These are phyloP conservation scores for Tautogolabrus adspersus DNA, from an alignment of 2,113 vertebrate genomes.

Conservation along the genomic window DNA sequence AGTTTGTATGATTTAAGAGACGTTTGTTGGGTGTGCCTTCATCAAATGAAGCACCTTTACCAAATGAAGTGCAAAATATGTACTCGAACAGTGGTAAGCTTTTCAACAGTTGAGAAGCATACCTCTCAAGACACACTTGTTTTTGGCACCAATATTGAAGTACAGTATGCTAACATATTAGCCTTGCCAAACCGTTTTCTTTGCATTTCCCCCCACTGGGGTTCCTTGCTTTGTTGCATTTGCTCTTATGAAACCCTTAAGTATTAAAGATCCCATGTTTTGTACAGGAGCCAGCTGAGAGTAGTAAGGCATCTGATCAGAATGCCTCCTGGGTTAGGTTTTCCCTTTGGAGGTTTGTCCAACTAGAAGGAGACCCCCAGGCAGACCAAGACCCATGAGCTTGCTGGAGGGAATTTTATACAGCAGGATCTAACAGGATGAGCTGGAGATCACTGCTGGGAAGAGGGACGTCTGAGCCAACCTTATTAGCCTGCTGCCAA, in stretches of 20 bases:
- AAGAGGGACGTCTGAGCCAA: background rate
- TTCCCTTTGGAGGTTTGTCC: background rate
- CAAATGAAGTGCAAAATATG: too few species aligned
- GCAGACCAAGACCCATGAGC: background rate
- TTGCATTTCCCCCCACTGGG: background rate
- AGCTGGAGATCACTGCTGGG: background rate
- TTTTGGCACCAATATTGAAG: background rate
- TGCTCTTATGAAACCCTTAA: too few species aligned
- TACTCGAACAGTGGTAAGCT: too few species aligned
- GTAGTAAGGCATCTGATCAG: background rate
- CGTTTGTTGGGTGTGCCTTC: too few species aligned
- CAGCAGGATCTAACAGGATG: background rate
- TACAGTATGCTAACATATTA: background rate
- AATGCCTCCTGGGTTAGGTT: background rate
- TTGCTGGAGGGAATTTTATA: background rate
- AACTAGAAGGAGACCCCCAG: background rate
- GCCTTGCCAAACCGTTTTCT: background rate
- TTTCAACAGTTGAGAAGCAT: too few species aligned
- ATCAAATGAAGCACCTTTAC: too few species aligned
- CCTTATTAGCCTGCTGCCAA: background rate
- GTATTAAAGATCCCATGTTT: background rate
- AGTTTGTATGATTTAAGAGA: too few species aligned
- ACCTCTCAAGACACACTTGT: background rate
- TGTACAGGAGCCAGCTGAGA: background rate
- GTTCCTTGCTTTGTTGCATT: too few species aligned